A percentile compares a stretch with the other conserved stretches of the same genome.
Evolutionary conservation across 23 tunicate species (phyloP).

Genomic region (Diplosoma virens): DNA sequence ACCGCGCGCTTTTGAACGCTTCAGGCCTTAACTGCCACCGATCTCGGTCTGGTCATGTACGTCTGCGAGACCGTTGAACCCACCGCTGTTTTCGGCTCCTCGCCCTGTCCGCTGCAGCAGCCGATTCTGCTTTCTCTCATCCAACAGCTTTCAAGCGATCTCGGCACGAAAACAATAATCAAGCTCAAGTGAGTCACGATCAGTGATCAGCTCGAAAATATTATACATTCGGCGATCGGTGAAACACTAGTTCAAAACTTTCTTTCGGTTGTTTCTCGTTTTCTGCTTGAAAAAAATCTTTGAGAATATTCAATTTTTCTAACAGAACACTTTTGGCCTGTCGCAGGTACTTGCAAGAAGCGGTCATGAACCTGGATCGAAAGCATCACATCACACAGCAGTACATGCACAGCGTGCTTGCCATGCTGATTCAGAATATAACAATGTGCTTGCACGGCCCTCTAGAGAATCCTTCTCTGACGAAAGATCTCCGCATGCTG

Average conservation of each 20-base stretch:
- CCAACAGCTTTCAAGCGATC: constrained; percentile 83
- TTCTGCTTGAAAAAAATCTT: too few relatives aligned
- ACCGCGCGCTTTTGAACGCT: not conserved
- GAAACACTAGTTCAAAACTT: too few relatives aligned
- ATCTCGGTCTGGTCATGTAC: constrained; percentile 70
- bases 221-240: too few relatives aligned
- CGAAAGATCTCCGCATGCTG: constrained; percentile 72
- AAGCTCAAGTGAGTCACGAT: constrained; percentile 83
- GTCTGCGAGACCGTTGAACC: constrained; percentile 82
- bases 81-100: constrained; percentile 48
- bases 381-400: constrained; percentile 79
- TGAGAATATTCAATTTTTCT: too few relatives aligned
- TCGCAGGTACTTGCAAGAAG: constrained; percentile 75
- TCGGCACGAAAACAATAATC: constrained; percentile 45
- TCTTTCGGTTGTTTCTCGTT: too few relatives aligned
- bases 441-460: constrained; percentile 42
- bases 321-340: not conserved
- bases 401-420: constrained; percentile 76
- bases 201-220: too few relatives aligned
- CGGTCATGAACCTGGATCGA: constrained; percentile 80
- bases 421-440: constrained; percentile 60
- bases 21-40: constrained; percentile 78
- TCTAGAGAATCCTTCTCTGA: constrained; percentile 38
- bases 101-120: constrained; percentile 81
- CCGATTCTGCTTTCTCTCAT: constrained; percentile 77